Evolutionary conservation across 2,888 invertebrate species (phyloP), one percentile per base, ranked within the genome.

Genomic region (Crioceris asparagi): DNA sequence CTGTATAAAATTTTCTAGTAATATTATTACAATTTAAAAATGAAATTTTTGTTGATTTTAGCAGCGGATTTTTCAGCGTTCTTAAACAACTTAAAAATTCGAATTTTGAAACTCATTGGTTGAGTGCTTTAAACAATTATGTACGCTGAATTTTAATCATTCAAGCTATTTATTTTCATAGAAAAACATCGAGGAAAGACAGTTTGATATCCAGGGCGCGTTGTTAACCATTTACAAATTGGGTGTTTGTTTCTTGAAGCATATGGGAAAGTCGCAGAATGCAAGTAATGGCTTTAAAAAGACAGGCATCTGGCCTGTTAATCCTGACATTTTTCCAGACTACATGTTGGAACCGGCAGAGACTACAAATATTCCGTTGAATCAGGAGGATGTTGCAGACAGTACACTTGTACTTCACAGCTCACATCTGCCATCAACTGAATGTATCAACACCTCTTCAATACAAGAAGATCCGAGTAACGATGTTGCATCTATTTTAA

Each of bases 381-480:
- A 33, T 33, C 7, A 14, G 23, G 23, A 33, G 33, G 14, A 33
- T 21, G 10, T 33, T 33, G 33, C 7, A 33, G 33, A 33, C 21
- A 19, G 19, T 32, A 32, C 32, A 17, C 32, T 21, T 32, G 12
- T 18, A 32, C 32, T 32, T 32, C 12, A 17, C 19, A 32, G 21
- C 32, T 32, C 18, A 32, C 10, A 32, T 32, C 6, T 32, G 32
- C 32, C 32, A 32, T 32, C 17, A 32, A 11, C 32, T 29, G 19
- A 32, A 18, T 32, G 32, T 32, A 32, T 32, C 32, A 32, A 32
- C 17, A 32, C 21, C 7, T 32, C 19, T 17, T 32, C 21, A 32
- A 32, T 19, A 17, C 32, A 32, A 32, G 32, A 32, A 32, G 19
- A 21, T 23, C 33, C 21, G 33, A 33, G 10, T 29, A 21, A 3